Evolutionary conservation across 2,797 vertebrate species (phyloP).

Genomic region (Saxicola maurus): DNA sequence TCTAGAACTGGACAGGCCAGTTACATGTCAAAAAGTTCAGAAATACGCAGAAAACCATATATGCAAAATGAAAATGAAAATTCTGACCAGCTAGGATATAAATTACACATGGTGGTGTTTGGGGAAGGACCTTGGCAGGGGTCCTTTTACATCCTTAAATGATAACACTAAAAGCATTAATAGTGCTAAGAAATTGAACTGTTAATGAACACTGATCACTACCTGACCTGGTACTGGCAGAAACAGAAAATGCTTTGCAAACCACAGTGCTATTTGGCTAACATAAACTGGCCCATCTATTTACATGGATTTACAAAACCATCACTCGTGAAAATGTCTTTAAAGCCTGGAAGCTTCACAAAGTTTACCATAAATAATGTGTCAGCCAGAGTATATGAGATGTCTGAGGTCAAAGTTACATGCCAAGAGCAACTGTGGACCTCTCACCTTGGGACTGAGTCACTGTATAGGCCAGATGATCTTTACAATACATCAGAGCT

Average conservation of each 20-base stretch:
- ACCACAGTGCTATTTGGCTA: not conserved
- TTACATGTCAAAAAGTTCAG: not conserved
- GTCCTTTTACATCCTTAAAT: not conserved
- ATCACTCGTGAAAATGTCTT: not conserved
- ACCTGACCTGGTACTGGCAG: not conserved
- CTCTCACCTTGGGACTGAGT: not conserved
- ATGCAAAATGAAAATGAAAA: not conserved
- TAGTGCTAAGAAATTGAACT: not conserved
- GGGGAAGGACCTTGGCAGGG: not conserved
- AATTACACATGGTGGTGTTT: not conserved
- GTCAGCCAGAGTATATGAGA: not conserved
- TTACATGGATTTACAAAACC: not conserved
- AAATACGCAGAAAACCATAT: not conserved
- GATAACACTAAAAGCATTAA: not conserved
- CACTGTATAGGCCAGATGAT: not conserved
- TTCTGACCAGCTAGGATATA: not conserved
- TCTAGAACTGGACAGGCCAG: not conserved
- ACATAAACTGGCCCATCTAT: not conserved
- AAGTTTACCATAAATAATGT: not conserved
- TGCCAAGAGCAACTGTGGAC: fast-evolving
- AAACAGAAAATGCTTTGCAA: not conserved
- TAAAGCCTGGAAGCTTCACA: not conserved
- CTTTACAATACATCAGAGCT: not conserved
- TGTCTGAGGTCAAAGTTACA: not conserved
- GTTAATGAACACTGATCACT: not conserved